Conservation (phyloP, 92 coral and sea anemone species). For the Metridium senile region DNA sequence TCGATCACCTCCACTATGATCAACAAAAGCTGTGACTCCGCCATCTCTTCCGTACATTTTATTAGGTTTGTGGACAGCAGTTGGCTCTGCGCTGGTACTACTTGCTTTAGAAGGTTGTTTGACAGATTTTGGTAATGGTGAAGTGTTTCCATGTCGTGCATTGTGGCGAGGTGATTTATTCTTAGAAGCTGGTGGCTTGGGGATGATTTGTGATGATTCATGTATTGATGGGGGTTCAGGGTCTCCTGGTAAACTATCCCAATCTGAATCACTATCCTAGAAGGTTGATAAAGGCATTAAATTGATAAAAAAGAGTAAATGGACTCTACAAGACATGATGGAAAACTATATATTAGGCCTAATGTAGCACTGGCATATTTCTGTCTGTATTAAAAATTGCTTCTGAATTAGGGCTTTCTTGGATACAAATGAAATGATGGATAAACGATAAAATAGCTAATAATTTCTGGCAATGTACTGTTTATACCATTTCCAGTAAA, state of each 20-base stretch:
- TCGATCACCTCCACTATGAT: slow-evolving; percentile 45
- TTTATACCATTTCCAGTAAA: too few relatives aligned
- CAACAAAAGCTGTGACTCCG: slow-evolving; percentile 73
- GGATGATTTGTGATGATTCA: slow-evolving; percentile 64
- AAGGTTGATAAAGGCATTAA: not conserved
- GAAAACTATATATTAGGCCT: too few relatives aligned
- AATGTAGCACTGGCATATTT: too few relatives aligned
- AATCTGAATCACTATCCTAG: slow-evolving; percentile 91
- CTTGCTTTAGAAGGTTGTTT: slow-evolving; percentile 34
- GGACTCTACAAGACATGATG: too few relatives aligned
- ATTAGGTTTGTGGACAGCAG: slow-evolving; percentile 53
- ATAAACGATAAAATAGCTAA: too few relatives aligned
- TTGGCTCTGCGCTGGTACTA: slow-evolving; percentile 1
- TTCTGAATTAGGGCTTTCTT: too few relatives aligned
- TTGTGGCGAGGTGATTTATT: slow-evolving; percentile 28
- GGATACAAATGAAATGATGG: too few relatives aligned
- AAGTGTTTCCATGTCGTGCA: slow-evolving; percentile 7
- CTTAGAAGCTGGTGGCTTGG: slow-evolving; percentile 61
- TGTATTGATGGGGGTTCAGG: slow-evolving; percentile 75
- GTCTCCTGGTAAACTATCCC: slow-evolving; percentile 98
- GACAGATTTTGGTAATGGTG: slow-evolving; percentile 20
- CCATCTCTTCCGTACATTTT: slow-evolving; percentile 75
- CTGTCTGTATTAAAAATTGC: too few relatives aligned
- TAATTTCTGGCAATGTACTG: too few relatives aligned
- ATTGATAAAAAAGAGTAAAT: not conserved